Evolutionary conservation across 2,797 vertebrate species (phyloP).

Genomic region (Podargus strigoides): DNA sequence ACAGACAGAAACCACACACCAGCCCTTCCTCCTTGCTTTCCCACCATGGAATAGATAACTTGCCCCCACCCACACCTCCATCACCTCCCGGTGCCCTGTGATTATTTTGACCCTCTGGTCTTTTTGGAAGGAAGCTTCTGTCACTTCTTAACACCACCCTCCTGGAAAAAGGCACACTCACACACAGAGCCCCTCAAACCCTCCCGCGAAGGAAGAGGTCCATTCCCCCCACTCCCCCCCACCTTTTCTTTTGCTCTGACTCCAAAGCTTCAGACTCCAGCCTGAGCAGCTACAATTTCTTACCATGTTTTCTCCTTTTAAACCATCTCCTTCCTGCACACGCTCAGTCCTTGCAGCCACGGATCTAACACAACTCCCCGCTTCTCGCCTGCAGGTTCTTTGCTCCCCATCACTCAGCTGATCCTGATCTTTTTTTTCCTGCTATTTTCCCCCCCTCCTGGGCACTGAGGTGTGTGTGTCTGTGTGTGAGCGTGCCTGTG

Average conservation of each 20-base stretch:
- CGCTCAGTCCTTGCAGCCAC: conserved; percentile 56
- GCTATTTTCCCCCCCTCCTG: neutral
- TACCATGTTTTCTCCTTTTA: conserved; percentile 62
- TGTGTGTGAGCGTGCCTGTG: conserved; percentile 28
- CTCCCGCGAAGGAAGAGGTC: neutral
- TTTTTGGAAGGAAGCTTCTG: conserved; percentile 56
- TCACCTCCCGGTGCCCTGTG: conserved; percentile 22
- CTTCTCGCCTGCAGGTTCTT: conserved; percentile 59
- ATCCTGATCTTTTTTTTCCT: conserved; percentile 58
- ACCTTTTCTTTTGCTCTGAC: neutral
- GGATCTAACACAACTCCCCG: conserved; percentile 61
- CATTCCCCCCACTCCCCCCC: neutral
- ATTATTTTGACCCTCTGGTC: conserved; percentile 60
- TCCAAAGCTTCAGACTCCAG: conserved; percentile 42
- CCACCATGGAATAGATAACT: conserved; percentile 64
- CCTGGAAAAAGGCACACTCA: neutral
- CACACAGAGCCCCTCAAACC: neutral
- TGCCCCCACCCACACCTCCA: conserved; percentile 55
- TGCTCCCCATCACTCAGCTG: conserved; percentile 70
- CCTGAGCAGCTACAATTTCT: conserved; percentile 55
- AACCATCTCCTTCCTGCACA: conserved; percentile 58
- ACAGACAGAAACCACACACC: conserved; percentile 29
- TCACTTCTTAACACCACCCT: conserved; percentile 3
- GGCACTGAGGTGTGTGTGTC: conserved; percentile 33
- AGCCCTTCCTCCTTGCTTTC: conserved; percentile 18